phyloP scores from a whole-genome alignment of 2,113 vertebrate species.

The Shinisaurus crocodilurus region DNA sequence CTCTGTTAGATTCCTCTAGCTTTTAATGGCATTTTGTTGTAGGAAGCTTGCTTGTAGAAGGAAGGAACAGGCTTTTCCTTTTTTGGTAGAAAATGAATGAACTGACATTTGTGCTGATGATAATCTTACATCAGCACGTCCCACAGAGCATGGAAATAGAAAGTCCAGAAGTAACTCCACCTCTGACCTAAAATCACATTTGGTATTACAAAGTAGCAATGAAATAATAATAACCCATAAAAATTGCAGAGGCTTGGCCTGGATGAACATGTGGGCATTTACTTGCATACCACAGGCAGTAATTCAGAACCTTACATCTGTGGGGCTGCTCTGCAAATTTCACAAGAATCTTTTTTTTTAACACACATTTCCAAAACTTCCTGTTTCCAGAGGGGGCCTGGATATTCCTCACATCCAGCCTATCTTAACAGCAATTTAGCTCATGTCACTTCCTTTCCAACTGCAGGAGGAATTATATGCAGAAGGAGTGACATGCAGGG shows the following conservation, averaged over 20 bases:
- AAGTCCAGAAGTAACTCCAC: background rate
- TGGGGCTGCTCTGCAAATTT: background rate
- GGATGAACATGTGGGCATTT: background rate
- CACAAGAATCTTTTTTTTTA: background rate
- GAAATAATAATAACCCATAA: background rate
- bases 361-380: background rate
- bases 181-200: background rate
- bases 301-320: constrained; percentile 27
- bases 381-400: background rate
- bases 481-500: accelerated
- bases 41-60: background rate
- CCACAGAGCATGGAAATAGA: background rate
- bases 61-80: constrained; percentile 8
- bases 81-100: constrained; percentile 53
- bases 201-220: background rate
- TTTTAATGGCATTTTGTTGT: background rate
- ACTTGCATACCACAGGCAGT: background rate
- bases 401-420: background rate
- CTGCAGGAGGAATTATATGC: accelerated
- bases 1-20: constrained; percentile 17
- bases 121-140: constrained; percentile 39
- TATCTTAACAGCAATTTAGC: constrained; percentile 15
- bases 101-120: constrained; percentile 31
- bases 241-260: background rate
- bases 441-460: accelerated